Evolutionary conservation across 2,888 invertebrate genomes (phyloP), one percentile per base, ranked within the genome.

Genomic region (Ectropis crepuscularia): DNA sequence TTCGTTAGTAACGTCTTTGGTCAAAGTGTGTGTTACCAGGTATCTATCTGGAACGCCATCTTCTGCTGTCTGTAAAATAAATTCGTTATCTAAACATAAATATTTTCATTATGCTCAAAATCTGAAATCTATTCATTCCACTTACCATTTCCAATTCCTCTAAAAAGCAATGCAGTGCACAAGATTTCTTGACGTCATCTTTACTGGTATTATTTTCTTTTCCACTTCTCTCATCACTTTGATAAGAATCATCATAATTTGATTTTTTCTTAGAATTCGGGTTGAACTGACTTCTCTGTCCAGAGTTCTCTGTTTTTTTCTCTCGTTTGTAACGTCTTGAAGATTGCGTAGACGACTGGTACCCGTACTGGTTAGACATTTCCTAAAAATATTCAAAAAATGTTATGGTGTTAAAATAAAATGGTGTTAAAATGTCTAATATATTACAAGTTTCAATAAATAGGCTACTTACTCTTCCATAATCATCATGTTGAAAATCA

Each of bases 101-200:
- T 66, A 2, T 16, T 12, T 11, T 47, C 6, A 48, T 36, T 11
- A 46, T 28, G 4, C 16, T 28, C 16, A 28, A 28, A 28, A 28
- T 28, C 16, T 28, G 16, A 28, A 28, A 28, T 28, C 2, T 28
- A 28, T 28, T 28, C 1, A 28, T 28, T 28, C 16, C 4, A 45
- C 85, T 83, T 86, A 96, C 96, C 95, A 95, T 93, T 75, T 95
- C 94, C 68, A 96, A 81, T 80, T 95, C 94, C 63, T 95, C 94
- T 78, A 96, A 94, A 76, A 96, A 95, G 77, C 96, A 96, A 67
- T 96, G 95, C 28, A 95, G 82, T 0, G 95, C 91, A 74, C 96
- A 96, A 63, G 89, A 86, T 63, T 87, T 90, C 6, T 77, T 81
- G 5, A 82, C 78, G 8, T 65, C 69, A 9, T 82, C 82, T 51